Evolutionary conservation across 2,888 invertebrate species (phyloP), one percentile per base, ranked within the genome.

Genomic region (Rutpela maculata): DNA sequence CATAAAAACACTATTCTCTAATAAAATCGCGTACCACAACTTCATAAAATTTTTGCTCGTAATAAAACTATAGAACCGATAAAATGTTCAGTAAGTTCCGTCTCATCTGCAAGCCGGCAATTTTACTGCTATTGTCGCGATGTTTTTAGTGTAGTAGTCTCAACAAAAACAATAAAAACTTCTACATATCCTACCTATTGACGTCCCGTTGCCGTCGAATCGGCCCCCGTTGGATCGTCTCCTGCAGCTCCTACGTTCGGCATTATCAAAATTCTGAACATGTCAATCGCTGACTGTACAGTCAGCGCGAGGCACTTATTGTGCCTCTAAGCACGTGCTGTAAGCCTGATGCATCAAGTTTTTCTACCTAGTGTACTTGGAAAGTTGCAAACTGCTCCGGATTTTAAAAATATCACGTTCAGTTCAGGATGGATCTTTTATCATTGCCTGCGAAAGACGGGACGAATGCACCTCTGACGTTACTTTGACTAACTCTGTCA

Each of bases 231-330:
- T 74, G 76, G 75, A 71, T 74, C 69, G 62, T 78, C 79, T 80
- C 76, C 75, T 38, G 76, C 68, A 73, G 72, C 72, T 74, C 38
- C 72, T 78, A 65, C 62, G 77, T 78, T 77, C 76, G 62, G 74
- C 75, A 70, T 76, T 85, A 87, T 87, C 87, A 87, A 86, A 86
- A 88, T 88, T 87, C 88, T 86, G 86, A 84, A 87, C 88, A 86
- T 87, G 88, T 85, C 87, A 87, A 87, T 86, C 84, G 85, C 82
- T 80, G 81, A 77, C 76, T 67, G 86, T 86, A 87, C 86, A 86
- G 76, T 85, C 86, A 17, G 60, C 50, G 78, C 73, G 70, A 70
- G 78, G 75, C 81, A 78, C 79, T 83, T 80, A 82, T 83, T 82
- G 78, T 76, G 80, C 75, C 78, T 76, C 76, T 76, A 76, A 85